Evolutionary conservation across 2,797 vertebrate genomes (phyloP).

Genomic region (Poeciliopsis presidionis): DNA sequence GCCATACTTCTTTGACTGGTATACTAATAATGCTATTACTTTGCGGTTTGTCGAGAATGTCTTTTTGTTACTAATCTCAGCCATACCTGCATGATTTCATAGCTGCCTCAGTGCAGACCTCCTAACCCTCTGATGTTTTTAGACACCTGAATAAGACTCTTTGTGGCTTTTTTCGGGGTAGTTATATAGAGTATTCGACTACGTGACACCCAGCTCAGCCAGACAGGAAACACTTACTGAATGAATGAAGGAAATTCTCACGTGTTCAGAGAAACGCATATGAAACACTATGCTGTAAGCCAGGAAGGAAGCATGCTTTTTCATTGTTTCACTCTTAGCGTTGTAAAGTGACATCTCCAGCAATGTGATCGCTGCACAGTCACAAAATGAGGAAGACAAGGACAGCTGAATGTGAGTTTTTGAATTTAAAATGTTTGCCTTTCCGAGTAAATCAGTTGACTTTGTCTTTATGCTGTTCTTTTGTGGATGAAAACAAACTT

Average conservation of each 20-base stretch:
- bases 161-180: constrained; percentile 5
- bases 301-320: constrained; percentile 78
- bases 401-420: constrained; percentile 7
- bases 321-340: constrained; percentile 37
- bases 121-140: constrained; percentile 14
- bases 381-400: constrained; percentile 7
- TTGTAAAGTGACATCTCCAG: constrained; percentile 34
- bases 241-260: constrained; percentile 80
- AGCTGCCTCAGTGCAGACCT: constrained; percentile 16
- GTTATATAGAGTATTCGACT: constrained; percentile 36
- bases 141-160: neutral
- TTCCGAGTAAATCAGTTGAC: neutral
- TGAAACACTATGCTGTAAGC: constrained; percentile 51
- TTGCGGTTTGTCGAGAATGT: constrained; percentile 36
- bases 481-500: constrained; percentile 49
- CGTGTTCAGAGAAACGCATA: constrained; percentile 51
- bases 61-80: constrained; percentile 11
- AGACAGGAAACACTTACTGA: constrained; percentile 74
- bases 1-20: constrained; percentile 36
- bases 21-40: constrained; percentile 42
- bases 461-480: constrained; percentile 22
- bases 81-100: constrained; percentile 38
- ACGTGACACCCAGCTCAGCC: constrained; percentile 36
- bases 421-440: neutral
- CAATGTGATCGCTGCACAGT: constrained; percentile 25